These are phyloP conservation scores for Stigmatopora argus DNA, from an alignment of 2,113 vertebrate species.

Conservation along the genomic window DNA sequence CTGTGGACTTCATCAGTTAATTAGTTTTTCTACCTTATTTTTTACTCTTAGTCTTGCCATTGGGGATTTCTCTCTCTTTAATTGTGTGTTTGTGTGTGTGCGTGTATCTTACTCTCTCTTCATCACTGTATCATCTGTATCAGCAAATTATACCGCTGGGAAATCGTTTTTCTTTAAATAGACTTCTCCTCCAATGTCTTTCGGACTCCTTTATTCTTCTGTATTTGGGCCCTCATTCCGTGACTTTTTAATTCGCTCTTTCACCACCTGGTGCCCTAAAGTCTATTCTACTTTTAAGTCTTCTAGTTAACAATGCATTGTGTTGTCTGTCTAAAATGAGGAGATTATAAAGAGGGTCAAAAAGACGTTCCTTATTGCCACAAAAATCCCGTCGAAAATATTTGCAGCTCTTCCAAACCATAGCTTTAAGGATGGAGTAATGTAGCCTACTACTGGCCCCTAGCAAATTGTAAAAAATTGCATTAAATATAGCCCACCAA, in stretches of 20 bases:
- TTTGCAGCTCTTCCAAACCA: not conserved
- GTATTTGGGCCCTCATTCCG: constrained; percentile 12
- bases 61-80: constrained; percentile 43
- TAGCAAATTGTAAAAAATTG: too few relatives aligned
- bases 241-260: constrained; percentile 5
- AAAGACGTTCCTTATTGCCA: constrained; percentile 37
- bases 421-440: too few relatives aligned
- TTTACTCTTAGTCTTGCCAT: constrained; percentile 49
- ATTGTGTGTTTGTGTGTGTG: not conserved
- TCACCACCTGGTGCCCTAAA: constrained; percentile 34
- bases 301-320: constrained; percentile 58
- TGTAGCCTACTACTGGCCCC: too few relatives aligned
- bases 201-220: constrained; percentile 15
- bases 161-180: constrained; percentile 50
- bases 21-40: constrained; percentile 62
- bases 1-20: constrained; percentile 54
- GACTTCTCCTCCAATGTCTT: not conserved
- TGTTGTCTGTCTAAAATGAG: constrained; percentile 53
- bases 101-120: constrained; percentile 12
- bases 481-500: too few relatives aligned
- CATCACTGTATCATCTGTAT: constrained; percentile 60
- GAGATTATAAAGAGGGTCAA: constrained; percentile 64
- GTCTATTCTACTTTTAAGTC: constrained; percentile 57
- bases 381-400: constrained; percentile 25
- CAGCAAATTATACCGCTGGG: constrained; percentile 67